Evolutionary conservation across 2,113 vertebrate species (phyloP), one percentile per base, ranked within the genome.

Genomic region (Suncus etruscus): DNA sequence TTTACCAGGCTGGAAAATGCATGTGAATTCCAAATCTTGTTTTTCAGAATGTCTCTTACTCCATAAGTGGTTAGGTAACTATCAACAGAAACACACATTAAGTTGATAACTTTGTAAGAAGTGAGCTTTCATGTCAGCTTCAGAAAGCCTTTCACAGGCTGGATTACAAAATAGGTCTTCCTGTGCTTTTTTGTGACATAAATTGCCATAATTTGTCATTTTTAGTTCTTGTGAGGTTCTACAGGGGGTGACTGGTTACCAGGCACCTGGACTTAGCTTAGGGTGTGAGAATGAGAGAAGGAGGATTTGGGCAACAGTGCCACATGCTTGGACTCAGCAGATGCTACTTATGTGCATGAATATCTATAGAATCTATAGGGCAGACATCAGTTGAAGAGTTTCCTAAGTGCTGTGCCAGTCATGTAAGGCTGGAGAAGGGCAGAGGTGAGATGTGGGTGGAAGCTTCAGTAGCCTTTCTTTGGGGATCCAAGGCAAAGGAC

Each of bases 381-480:
- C 58, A 54, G 18, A 20, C 15, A 61, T 22, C 16, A 20, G 58
- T 20, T 61, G 4, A 20, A 4, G 39, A 65, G 24, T 6, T 32
- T 2, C 1, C 4, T 8, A 39, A 31, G 8, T 6, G n/a, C 11
- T 20, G 58, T 5, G 3, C 39, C 0, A 0, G 29, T 63, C 39
- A 24, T 2, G 39, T 39, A 39, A 39, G 39, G 3, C 39, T 39
- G 39, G 39, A 39, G 39, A 39, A 0, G 58, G 58, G 58, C 58
- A 61, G 39, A 39, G 39, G 20, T 61, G 58, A 0, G 18, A 16
- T 8, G 6, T 2, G 32, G 51, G 9, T 54, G 48, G 27, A 14
- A 83, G 87, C 51, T 68, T 0, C 0, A 22, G n/a, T 1, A 31
- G 27, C 4, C 15, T 66, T 3, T 1, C 1, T 27, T 14, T 3